Evolutionary conservation across 2,888 invertebrate species (phyloP), one percentile per base, ranked within the genome.

Genomic region (Trichopoda pennipes): DNA sequence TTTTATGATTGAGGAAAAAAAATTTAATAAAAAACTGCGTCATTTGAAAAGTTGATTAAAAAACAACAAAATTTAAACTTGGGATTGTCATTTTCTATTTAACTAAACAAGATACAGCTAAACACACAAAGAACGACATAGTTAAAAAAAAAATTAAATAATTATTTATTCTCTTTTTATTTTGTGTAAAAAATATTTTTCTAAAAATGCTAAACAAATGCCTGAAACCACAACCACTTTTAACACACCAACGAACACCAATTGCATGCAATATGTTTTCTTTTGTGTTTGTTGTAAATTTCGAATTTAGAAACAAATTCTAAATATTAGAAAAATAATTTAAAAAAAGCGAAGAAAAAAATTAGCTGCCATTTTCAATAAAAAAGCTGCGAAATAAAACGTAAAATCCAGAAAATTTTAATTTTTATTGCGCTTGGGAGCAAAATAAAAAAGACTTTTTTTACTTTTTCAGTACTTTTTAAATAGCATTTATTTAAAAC

Each of bases 61-160:
- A 74, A 47, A 66, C 14, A 63, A 49, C 58, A 76, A 66, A 53
- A 32, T 49, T 64, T 53, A 66, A 78, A 70, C 69, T 75, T 79
- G 74, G 74, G 79, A 74, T 81, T 81, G 81, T 74, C 78, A 81
- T 74, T 73, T 79, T 79, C 81, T 75, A 70, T 81, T 74, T 70
- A 79, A 73, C 60, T 66, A 74, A 74, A 60, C 70, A 64, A 74
- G 66, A 60, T 64, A 74, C 68, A 81, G 32, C 51, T 28, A 78
- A 72, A 35, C 51, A 56, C 14, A 73, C 53, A 74, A 38, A 70
- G n/a, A 72, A 53, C 28, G 21, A 61, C 38, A 44, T 32, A 21
- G 44, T 58, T 76, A 58, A 38, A 42, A 10, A 80, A 63, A 66
- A 44, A 55, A 66, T n/a, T n/a, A n/a, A n/a, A n/a, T n/a, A n/a